These are phyloP conservation scores for Cacatua alba DNA, from an alignment of 2,113 vertebrate genomes.

Conservation along the genomic window DNA sequence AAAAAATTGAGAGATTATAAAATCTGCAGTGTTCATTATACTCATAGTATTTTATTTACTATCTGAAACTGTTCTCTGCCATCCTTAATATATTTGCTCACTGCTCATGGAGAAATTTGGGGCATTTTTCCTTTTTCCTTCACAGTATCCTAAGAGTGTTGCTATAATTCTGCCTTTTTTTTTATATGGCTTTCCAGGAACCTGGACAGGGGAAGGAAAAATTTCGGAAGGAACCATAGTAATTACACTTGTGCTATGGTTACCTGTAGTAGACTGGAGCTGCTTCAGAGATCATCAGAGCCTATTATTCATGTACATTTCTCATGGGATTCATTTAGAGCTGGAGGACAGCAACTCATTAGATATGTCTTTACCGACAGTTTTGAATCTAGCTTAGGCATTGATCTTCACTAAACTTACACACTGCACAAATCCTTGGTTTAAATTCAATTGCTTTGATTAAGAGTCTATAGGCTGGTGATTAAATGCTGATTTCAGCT, in stretches of 20 bases:
- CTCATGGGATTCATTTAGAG: not conserved
- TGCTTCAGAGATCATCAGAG: not conserved
- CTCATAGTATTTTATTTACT: not conserved
- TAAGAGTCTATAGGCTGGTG: not conserved
- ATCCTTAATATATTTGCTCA: not conserved
- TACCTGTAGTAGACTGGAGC: not conserved
- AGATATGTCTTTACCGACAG: not conserved
- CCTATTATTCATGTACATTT: not conserved
- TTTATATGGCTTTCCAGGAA: not conserved
- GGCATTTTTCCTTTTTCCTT: not conserved
- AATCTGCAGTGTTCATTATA: not conserved
- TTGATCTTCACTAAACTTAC: not conserved
- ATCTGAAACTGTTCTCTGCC: not conserved
- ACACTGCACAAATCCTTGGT: not conserved
- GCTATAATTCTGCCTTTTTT: not conserved
- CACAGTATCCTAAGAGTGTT: not conserved
- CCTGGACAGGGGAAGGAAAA: not conserved
- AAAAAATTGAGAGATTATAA: not conserved
- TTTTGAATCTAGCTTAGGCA: not conserved
- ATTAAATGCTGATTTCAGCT: not conserved
- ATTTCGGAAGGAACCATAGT: not conserved
- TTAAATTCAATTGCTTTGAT: not conserved
- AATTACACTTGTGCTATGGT: not conserved
- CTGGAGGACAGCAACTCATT: not conserved
- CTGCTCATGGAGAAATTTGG: not conserved